Base-by-base conservation (phyloP, 1,140 invertebrate genomes). In the Agrilus planipennis region DNA sequence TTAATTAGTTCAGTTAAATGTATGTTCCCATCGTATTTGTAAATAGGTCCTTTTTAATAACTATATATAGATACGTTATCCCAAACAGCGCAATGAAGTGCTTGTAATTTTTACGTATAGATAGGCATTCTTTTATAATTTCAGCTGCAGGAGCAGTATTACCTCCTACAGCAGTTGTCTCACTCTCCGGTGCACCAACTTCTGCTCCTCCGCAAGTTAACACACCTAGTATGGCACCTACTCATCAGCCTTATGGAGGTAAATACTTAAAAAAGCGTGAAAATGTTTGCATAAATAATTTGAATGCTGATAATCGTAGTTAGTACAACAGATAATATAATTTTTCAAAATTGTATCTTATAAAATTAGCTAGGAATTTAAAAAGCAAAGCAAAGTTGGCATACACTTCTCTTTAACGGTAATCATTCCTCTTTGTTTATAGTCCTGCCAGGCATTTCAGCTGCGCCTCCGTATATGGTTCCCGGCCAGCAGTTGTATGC, bases 401-500 rank as follows among this genome's bases (percentile, higher is more conserved):
- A n/a, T n/a, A n/a, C n/a, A n/a, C n/a, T n/a, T n/a, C n/a, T n/a
- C n/a, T n/a, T n/a, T n/a, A n/a, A n/a, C n/a, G n/a, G n/a, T n/a
- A n/a, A n/a, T n/a, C n/a, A n/a, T n/a, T n/a, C n/a, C n/a, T n/a
- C n/a, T n/a, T n/a, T n/a, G n/a, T n/a, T n/a, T n/a, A 31, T 23
- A 55, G 58, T 62, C 27, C 47, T 62, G 41, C 58, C 57, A 11
- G 58, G 58, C 14, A 57, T 61, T 30, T 55, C 56, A 6, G 52
- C 52, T 20, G 55, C 49, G 12, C 46, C 52, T 19, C 58, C 60
- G 17, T 62, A 62, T 46, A 53, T 61, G 21, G 51, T 62, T 17
- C 60, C 58, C 27, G 59, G 60, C n/a, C 60, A 62, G 43, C 60
- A 61, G 37, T 45, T 62, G 6, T 62, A 62, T 46, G 55, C 60